Evolutionary conservation across 2,797 vertebrate species (phyloP), one percentile per base, ranked within the genome.

Genomic region (Antennarius maculatus): DNA sequence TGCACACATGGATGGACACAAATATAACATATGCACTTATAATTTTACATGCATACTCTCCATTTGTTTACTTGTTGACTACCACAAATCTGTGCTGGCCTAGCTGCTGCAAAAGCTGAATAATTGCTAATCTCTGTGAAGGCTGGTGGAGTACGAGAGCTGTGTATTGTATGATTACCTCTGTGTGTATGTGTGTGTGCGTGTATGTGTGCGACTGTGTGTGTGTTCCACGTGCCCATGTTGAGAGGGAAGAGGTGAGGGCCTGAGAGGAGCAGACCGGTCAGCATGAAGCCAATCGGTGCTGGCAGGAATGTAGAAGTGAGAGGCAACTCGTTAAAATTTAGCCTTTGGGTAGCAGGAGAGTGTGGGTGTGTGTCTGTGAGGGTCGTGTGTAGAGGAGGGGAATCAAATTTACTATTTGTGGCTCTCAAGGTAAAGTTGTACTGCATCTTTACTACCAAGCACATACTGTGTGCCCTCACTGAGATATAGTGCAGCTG

Each of bases 231-330:
- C 80, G 75, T 63, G 62, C 46, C 51, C 76, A 65, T 58, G 73
- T 71, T 70, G 70, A 68, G 65, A 64, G 77, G 71, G 72, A 42
- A 61, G 64, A 43, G 65, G 55, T 67, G 66, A 64, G 66, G 74
- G 68, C 28, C 47, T 69, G 42, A 65, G 66, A 23, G 51, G 61
- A 72, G 83, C 43, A 34, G 71, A 73, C 59, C 37, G 78, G 88
- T 80, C 86, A 83, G 81, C 74, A 49, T 89, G 87, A 90, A 88
- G 84, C 79, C 82, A 85, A 89, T 89, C 46, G 63, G 80, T 82
- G 76, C 79, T 90, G 87, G 84, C 82, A 89, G 84, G 71, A 82
- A 79, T 66, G 71, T 72, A 90, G 85, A 81, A 67, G 77, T 53
- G 71, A 87, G 64, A 85, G 42, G 61, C 69, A 70, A 81, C 86